Conservation (phyloP, 2,113 vertebrate species). For the Pionites leucogaster region DNA sequence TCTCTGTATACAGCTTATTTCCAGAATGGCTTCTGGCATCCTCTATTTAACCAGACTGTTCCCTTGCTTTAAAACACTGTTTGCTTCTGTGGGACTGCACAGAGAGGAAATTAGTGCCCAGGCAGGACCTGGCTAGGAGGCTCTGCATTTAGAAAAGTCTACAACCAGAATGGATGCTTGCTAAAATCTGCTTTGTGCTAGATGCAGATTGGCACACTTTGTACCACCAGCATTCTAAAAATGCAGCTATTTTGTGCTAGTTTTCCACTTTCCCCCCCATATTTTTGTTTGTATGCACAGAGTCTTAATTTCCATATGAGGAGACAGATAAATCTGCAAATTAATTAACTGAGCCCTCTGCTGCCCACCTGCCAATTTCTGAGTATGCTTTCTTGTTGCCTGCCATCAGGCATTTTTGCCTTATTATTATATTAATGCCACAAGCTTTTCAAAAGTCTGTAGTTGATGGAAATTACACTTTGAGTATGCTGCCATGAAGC, state of each 20-base stretch:
- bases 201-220: background rate
- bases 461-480: background rate
- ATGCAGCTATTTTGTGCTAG: background rate
- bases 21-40: conserved; percentile 27
- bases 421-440: background rate
- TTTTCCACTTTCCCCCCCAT: background rate
- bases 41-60: background rate
- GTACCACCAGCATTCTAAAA: background rate
- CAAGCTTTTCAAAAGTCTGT: background rate
- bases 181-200: background rate
- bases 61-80: background rate
- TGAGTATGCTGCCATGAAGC: background rate
- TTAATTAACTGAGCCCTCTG: background rate
- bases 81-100: background rate
- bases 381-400: background rate
- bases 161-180: background rate
- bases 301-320: background rate
- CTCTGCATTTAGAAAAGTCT: background rate
- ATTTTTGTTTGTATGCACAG: background rate
- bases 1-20: conserved; percentile 1
- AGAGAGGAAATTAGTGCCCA: background rate
- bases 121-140: background rate
- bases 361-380: background rate
- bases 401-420: background rate
- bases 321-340: background rate